Conservation (phyloP, 2,113 vertebrate species). For the Actenoides hombroni region DNA sequence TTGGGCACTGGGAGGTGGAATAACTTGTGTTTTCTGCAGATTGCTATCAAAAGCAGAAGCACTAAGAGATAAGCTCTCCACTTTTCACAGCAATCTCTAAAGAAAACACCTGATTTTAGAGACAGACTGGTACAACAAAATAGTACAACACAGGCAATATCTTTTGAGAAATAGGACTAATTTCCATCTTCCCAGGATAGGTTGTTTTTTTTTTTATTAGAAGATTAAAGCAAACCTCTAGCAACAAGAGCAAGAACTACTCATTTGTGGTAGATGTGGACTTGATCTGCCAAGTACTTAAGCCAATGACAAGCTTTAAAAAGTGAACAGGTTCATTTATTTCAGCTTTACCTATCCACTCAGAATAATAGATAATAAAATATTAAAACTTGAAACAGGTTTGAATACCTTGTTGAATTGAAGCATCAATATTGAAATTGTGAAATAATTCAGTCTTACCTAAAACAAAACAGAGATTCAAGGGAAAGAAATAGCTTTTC, state of each 20-base stretch:
- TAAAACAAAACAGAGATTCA: constrained; percentile 35
- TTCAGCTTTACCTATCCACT: constrained; percentile 14
- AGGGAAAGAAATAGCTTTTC: neutral
- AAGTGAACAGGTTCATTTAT: constrained; percentile 18
- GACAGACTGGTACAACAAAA: neutral
- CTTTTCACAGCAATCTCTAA: neutral
- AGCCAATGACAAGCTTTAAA: neutral
- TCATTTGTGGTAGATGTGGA: neutral
- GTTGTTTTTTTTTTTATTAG: neutral
- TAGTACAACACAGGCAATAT: neutral
- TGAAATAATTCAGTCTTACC: constrained; percentile 26
- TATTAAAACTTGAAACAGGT: constrained; percentile 38
- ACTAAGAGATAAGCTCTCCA: neutral
- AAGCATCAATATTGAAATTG: constrained; percentile 15
- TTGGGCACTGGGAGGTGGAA: neutral
- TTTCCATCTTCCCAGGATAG: neutral
- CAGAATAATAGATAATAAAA: constrained; percentile 36
- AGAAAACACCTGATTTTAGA: neutral
- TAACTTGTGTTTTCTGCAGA: neutral
- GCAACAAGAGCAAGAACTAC: neutral
- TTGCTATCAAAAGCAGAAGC: neutral
- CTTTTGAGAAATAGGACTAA: neutral
- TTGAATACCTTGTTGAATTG: constrained; percentile 1
- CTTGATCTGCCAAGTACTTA: neutral
- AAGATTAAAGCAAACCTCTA: neutral